Conservation (phyloP, 35 echinoderm and acorn worm genomes). For the Eucidaris tribuloides region DNA sequence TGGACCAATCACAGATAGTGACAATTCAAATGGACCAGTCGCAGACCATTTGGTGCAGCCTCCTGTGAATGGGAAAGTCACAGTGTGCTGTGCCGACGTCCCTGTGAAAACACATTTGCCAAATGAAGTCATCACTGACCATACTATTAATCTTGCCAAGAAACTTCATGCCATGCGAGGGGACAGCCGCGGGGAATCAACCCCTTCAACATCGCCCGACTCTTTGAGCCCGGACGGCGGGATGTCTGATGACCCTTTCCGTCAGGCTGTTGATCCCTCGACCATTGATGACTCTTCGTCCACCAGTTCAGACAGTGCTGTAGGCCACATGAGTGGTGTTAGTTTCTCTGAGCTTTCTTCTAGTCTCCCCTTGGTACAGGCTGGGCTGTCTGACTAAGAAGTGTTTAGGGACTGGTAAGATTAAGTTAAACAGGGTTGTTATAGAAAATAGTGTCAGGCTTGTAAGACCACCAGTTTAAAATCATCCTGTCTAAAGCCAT, state of each 20-base stretch:
- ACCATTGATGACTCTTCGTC: conserved; percentile 16
- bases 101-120: background rate
- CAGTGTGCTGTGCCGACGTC: no score
- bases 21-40: background rate
- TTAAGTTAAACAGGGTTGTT: no score
- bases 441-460: no score
- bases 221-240: conserved; percentile 20
- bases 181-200: background rate
- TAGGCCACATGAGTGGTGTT: conserved; percentile 6
- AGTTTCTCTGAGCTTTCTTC: conserved; percentile 11
- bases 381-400: conserved; percentile 10
- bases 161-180: conserved; percentile 6
- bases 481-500: no score
- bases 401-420: no score
- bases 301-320: conserved; percentile 25
- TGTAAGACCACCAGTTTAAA: no score
- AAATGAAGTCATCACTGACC: background rate
- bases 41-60: background rate
- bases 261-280: conserved; percentile 6
- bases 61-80: background rate
- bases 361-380: background rate
- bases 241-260: conserved; percentile 22
- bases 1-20: background rate
- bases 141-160: conserved; percentile 10
- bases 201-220: background rate